These are phyloP conservation scores for Hylia prasina DNA, from an alignment of 2,113 vertebrate genomes.

Conservation along the genomic window DNA sequence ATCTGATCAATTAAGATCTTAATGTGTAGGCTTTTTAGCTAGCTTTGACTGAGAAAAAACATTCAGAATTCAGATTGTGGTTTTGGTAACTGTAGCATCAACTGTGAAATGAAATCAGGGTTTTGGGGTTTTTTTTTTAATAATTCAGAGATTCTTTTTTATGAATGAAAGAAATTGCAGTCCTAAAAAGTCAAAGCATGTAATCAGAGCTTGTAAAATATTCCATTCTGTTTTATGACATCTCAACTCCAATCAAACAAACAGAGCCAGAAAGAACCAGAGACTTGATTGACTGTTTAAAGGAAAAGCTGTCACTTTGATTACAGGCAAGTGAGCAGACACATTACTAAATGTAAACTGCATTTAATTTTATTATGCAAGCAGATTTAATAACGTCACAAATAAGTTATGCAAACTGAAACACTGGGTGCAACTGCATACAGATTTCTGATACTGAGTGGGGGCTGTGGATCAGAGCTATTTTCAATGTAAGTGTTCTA, in stretches of 20 bases:
- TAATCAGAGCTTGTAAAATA: slow-evolving; percentile 53
- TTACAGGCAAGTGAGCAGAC: slow-evolving; percentile 51
- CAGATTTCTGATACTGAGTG: not conserved
- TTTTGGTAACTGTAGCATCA: slow-evolving; percentile 10
- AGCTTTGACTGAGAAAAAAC: not conserved
- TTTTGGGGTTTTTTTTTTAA: not conserved
- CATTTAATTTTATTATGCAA: slow-evolving; percentile 54
- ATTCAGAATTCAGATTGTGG: not conserved
- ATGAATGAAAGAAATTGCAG: slow-evolving; percentile 47
- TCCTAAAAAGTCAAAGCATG: slow-evolving; percentile 21
- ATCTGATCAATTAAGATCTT: slow-evolving; percentile 32
- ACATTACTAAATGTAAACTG: slow-evolving; percentile 39
- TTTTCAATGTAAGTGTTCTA: not conserved
- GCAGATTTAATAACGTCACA: slow-evolving; percentile 40
- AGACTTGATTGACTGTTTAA: slow-evolving; percentile 65
- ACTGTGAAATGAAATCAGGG: slow-evolving; percentile 10
- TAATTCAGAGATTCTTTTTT: not conserved
- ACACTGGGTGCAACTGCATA: not conserved
- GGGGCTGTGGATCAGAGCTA: not conserved
- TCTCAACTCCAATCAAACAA: slow-evolving; percentile 53
- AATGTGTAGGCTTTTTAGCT: not conserved
- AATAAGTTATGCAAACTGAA: slow-evolving; percentile 15
- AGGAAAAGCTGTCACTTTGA: slow-evolving; percentile 57
- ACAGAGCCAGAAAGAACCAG: not conserved
- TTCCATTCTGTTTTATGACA: slow-evolving; percentile 57